These are phyloP conservation scores for Lophotis ruficrista DNA, from an alignment of 2,113 vertebrate species.

Conservation along the genomic window DNA sequence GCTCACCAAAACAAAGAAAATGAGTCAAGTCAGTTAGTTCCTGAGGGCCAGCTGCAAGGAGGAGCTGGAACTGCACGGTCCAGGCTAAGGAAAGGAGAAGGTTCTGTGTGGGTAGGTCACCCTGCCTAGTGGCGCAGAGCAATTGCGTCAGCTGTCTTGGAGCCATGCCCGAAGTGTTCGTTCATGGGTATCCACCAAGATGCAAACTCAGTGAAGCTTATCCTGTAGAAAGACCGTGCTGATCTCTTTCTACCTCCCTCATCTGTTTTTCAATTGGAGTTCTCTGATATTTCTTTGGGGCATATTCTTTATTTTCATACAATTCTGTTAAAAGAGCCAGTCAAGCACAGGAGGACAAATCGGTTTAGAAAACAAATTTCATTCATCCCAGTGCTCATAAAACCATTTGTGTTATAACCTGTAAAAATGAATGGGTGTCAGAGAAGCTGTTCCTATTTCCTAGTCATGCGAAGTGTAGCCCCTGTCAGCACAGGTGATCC, in stretches of 20 bases:
- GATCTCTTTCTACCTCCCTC: not conserved
- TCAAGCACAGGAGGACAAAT: conserved; percentile 11
- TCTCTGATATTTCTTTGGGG: not conserved
- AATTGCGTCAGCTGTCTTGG: not conserved
- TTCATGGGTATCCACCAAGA: not conserved
- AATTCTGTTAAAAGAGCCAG: conserved; percentile 25
- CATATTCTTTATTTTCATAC: not conserved
- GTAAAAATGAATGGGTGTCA: conserved; percentile 3
- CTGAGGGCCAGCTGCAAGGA: not conserved
- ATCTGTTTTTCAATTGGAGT: not conserved
- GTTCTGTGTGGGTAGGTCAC: not conserved
- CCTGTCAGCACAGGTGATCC: conserved; percentile 4
- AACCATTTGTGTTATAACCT: conserved; percentile 17
- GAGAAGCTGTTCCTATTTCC: conserved; percentile 28
- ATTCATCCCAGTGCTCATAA: conserved; percentile 13
- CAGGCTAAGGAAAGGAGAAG: not conserved
- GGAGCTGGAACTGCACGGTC: not conserved
- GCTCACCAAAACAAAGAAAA: not conserved
- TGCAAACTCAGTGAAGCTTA: not conserved
- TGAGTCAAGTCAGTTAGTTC: not conserved
- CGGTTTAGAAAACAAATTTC: conserved; percentile 14
- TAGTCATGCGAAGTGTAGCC: not conserved
- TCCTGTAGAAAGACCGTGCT: not conserved
- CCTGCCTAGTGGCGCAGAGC: not conserved
- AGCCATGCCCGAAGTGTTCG: not conserved